Evolutionary conservation across 2,888 invertebrate genomes (phyloP).

Genomic region (Lypha dubia): DNA sequence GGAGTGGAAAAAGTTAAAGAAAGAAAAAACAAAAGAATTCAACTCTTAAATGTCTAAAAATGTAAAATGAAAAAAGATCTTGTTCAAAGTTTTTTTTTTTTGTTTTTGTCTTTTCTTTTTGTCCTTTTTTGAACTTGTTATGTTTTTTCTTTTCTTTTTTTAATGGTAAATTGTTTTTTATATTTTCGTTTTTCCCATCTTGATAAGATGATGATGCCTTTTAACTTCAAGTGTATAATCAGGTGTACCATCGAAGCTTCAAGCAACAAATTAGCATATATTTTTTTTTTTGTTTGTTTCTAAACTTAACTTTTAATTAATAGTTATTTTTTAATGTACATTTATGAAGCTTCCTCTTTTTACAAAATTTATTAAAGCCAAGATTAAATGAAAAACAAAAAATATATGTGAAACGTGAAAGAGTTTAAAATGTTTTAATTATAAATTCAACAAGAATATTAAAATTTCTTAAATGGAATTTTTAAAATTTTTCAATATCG

Average conservation of each 20-base stretch:
- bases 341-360: conserved; percentile 51
- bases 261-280: conserved; percentile 57
- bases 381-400: neutral
- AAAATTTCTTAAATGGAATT: neutral
- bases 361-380: conserved; percentile 4
- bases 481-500: neutral
- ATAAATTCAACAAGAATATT: neutral
- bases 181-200: conserved; percentile 33
- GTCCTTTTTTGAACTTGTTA: neutral
- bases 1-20: conserved; percentile 38
- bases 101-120: conserved; percentile 16
- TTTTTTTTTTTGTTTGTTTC: conserved; percentile 15
- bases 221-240: conserved; percentile 57
- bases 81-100: conserved; percentile 49
- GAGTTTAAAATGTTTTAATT: conserved; percentile 29
- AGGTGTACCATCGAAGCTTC: conserved; percentile 45
- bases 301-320: conserved; percentile 50
- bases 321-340: conserved; percentile 50
- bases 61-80: conserved; percentile 57
- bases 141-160: neutral
- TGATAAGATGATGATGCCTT: conserved; percentile 58
- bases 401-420: neutral
- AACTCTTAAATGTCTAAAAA: conserved; percentile 42
- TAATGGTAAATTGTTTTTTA: neutral
- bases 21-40: conserved; percentile 31